Evolutionary conservation across 2,888 invertebrate genomes (phyloP).

Genomic region (Rhamphomyia laevipes): DNA sequence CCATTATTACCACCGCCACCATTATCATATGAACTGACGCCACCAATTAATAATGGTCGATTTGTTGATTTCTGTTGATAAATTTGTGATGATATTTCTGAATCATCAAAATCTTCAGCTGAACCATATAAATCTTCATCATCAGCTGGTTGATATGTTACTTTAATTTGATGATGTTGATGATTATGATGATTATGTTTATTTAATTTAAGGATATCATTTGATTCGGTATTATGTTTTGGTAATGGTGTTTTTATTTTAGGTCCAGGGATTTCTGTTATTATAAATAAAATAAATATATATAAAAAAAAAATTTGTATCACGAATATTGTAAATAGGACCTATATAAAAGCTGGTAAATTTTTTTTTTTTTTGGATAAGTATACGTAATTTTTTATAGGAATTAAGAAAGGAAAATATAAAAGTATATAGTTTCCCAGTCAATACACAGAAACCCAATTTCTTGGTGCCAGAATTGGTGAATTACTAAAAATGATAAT

Average conservation of each 20-base stretch:
- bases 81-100: slow-evolving; percentile 30
- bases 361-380: not conserved
- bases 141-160: slow-evolving; percentile 39
- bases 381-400: no score
- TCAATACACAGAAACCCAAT: no score
- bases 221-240: slow-evolving; percentile 36
- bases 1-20: not conserved
- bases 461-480: no score
- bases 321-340: not conserved
- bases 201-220: slow-evolving; percentile 32
- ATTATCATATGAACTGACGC: not conserved
- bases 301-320: not conserved
- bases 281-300: not conserved
- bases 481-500: no score
- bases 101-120: slow-evolving; percentile 57
- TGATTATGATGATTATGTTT: slow-evolving; percentile 19
- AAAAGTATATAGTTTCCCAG: no score
- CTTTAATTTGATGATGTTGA: slow-evolving; percentile 26
- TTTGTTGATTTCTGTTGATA: slow-evolving; percentile 31
- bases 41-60: slow-evolving; percentile 23
- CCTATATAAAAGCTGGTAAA: not conserved
- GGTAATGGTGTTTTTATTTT: slow-evolving; percentile 46
- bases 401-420: no score
- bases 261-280: slow-evolving; percentile 66
- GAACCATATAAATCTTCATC: slow-evolving; percentile 60